Conservation (phyloP, 1,140 invertebrate genomes). For the Danaus melanippus region DNA sequence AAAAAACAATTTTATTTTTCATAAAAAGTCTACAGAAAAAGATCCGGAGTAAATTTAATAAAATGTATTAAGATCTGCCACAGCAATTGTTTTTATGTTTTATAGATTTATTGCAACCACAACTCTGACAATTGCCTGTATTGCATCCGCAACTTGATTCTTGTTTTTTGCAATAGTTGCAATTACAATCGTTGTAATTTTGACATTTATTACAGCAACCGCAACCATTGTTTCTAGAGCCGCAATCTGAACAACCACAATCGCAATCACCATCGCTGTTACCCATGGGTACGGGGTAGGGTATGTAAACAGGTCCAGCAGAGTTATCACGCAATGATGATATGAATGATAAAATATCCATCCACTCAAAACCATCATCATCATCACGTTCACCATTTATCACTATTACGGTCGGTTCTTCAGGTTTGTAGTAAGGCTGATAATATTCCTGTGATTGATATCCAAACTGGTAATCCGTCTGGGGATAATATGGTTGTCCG, state of each 20-base stretch:
- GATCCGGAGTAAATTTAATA: not conserved
- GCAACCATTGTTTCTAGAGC: conserved; percentile 10
- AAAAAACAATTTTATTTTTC: no score
- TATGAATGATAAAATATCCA: conserved; percentile 13
- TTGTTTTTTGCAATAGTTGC: conserved; percentile 8
- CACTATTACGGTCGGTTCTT: conserved; percentile 19
- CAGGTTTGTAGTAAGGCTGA: not conserved
- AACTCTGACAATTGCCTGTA: conserved; percentile 1
- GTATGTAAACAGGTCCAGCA: conserved; percentile 15
- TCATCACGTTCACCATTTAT: conserved; percentile 12
- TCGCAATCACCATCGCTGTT: conserved; percentile 1
- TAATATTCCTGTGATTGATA: no score
- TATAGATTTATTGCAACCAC: conserved; percentile 13
- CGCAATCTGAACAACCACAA: conserved; percentile 10
- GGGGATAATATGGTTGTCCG: conserved; percentile 7
- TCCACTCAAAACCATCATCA: conserved; percentile 7
- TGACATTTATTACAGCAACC: conserved; percentile 4
- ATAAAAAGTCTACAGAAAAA: no score
- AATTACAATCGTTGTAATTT: conserved; percentile 5
- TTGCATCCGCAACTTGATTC: conserved; percentile 9
- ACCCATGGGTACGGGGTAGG: conserved; percentile 15
- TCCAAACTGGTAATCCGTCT: conserved; percentile 2
- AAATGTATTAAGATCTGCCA: not conserved
- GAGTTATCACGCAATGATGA: conserved; percentile 5
- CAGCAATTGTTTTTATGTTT: conserved; percentile 12